phyloP scores from a whole-genome alignment of 2,797 vertebrate species.

The Propithecus perrieri region DNA sequence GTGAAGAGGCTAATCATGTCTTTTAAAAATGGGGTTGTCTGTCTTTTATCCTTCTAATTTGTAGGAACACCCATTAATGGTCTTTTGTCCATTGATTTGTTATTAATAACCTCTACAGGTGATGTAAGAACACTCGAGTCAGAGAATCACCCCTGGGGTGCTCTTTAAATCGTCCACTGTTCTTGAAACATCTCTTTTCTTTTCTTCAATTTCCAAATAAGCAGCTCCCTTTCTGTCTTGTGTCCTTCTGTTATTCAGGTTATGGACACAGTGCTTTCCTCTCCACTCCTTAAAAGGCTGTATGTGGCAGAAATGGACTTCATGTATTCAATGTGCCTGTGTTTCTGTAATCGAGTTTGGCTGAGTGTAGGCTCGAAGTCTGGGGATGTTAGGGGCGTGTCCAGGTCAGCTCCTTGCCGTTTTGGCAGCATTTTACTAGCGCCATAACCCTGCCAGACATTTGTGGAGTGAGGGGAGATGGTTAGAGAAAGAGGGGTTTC shows the following conservation, averaged over 20 bases:
- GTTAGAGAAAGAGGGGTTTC: neutral
- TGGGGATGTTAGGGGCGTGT: neutral
- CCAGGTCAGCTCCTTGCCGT: too few relatives aligned
- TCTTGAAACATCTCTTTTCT: neutral
- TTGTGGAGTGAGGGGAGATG: neutral
- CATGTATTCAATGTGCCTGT: fast-evolving
- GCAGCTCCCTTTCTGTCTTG: neutral
- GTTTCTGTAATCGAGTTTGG: neutral
- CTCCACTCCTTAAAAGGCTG: neutral
- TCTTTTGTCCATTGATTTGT: neutral
- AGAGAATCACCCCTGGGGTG: neutral
- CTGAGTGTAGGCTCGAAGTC: neutral
- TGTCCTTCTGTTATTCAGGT: neutral
- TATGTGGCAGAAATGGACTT: neutral
- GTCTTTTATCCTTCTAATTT: neutral
- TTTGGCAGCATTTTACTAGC: fast-evolving
- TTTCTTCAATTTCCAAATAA: neutral
- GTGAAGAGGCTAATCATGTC: neutral
- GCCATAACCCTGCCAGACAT: fast-evolving
- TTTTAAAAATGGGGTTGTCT: neutral
- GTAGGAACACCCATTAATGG: neutral
- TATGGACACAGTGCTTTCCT: neutral
- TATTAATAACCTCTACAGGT: neutral
- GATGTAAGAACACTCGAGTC: neutral
- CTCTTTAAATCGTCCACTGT: too few relatives aligned